A percentile compares a stretch with the other conserved stretches of the same genome.
These are phyloP conservation scores for Hypomesus transpacificus DNA, from an alignment of 2,113 vertebrate genomes.

Conservation along the genomic window DNA sequence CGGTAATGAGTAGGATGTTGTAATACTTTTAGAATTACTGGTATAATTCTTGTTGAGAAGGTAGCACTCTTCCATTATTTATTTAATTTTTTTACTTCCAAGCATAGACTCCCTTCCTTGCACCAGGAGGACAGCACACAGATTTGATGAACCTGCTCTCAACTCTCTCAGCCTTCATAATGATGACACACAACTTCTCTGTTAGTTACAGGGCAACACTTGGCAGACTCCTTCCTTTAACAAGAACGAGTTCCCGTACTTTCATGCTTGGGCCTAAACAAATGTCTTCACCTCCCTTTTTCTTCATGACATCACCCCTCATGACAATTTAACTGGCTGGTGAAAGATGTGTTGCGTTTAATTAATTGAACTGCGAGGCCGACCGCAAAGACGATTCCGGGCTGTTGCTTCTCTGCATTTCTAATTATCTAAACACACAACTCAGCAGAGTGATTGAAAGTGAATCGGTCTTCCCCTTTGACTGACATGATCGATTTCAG, in stretches of 20 bases:
- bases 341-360: conserved; percentile 17
- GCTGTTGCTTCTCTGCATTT: conserved; percentile 20
- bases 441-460: conserved; percentile 17
- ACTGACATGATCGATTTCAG: conserved; percentile 7
- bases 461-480: conserved; percentile 12
- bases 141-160: no score
- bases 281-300: background rate
- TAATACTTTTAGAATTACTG: background rate
- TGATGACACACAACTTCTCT: background rate
- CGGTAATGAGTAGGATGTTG: background rate
- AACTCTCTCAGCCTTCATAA: no score
- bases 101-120: no score
- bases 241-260: background rate
- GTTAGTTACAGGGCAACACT: background rate
- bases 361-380: conserved; percentile 26
- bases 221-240: background rate
- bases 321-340: background rate
- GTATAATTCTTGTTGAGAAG: background rate
- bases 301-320: background rate
- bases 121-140: no score
- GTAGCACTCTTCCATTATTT: background rate
- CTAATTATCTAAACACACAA: conserved; percentile 24
- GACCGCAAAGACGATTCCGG: background rate
- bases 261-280: background rate
- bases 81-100: no score